A percentile compares a stretch with the other conserved stretches of the same genome.
Evolutionary conservation across 2,888 invertebrate species (phyloP).

Genomic region (Andrena haemorrhoa): DNA sequence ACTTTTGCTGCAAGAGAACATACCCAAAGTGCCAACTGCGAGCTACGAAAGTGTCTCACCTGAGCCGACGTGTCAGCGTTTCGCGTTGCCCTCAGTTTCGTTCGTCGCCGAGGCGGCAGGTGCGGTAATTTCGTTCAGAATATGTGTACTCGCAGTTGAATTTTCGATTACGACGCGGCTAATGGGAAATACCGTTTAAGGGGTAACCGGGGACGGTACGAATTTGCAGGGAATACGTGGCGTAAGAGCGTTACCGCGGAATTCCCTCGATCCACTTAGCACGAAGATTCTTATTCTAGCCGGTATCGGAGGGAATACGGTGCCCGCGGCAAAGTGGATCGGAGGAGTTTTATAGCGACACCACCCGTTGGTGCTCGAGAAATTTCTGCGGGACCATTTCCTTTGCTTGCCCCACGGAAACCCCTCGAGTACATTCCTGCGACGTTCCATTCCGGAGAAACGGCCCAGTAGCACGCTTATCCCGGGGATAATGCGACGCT

Average conservation of each 20-base stretch:
- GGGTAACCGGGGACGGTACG: background rate
- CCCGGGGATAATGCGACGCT: slow-evolving; percentile 2
- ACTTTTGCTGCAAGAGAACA: no score
- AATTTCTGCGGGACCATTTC: slow-evolving; percentile 18
- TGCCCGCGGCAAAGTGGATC: slow-evolving; percentile 49
- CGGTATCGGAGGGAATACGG: slow-evolving; percentile 40
- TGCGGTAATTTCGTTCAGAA: slow-evolving; percentile 7
- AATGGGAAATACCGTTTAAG: slow-evolving; percentile 36
- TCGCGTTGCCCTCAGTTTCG: no score
- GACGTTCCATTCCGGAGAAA: slow-evolving; percentile 22
- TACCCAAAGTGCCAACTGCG: background rate
- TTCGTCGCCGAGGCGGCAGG: background rate
- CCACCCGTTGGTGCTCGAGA: slow-evolving; percentile 18
- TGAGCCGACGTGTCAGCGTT: background rate
- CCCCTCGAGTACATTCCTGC: background rate
- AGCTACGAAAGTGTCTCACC: no score
- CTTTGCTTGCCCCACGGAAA: background rate
- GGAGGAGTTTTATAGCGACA: slow-evolving; percentile 48
- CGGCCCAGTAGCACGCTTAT: background rate
- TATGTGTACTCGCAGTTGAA: background rate
- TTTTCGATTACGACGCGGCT: slow-evolving; percentile 17
- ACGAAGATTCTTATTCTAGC: slow-evolving; percentile 42
- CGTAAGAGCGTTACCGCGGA: slow-evolving; percentile 47
- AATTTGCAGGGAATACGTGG: slow-evolving; percentile 29
- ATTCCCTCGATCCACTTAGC: slow-evolving; percentile 57